Base-by-base conservation (phyloP, 2,888 invertebrate species). In the Eupithecia subumbrata region DNA sequence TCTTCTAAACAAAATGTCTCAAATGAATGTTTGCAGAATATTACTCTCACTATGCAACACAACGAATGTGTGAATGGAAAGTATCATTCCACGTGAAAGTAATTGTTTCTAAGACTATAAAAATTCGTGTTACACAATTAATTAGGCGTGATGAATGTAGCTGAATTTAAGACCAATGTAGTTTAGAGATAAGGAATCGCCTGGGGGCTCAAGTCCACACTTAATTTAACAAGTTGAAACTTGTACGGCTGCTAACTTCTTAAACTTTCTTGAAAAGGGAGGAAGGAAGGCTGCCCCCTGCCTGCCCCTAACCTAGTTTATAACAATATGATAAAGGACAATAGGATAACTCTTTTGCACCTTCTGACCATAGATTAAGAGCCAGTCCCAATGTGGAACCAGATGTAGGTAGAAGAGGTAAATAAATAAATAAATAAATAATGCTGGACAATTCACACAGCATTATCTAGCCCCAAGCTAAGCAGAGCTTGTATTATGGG, bases 31-130 rank as follows among this genome's bases (percentile, higher is more conserved):
- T 79, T 76, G 75, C 78, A 79, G 79, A 77, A 76, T 80, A 76
- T 80, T 79, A 76, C 79, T 78, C 84, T 85, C 84, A 82, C 83
- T 78, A 82, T 78, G 79, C 73, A 79, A 81, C 81, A 83, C 83
- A 84, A 81, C 80, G 85, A 84, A 85, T 85, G 87, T 86, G 87
- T 84, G 86, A 89, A 88, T 85, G 78, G 83, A 86, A 85, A 86
- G 86, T 87, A 88, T 86, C 85, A 85, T 88, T 81, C 81, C 76
- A 76, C 82, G 82, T 84, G 88, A 89, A 90, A 89, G 88, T 85
- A 84, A 83, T 80, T 80, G 82, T 78, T 82, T 79, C 76, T 75
- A 75, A 82, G 76, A 74, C 74, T 72, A 82, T 80, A 81, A 80
- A 81, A 74, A 75, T 71, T 63, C 72, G 73, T 70, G 77, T 81